Evolutionary conservation across 2,888 invertebrate species (phyloP), one percentile per base, ranked within the genome.

Genomic region (Cantharis rufa): DNA sequence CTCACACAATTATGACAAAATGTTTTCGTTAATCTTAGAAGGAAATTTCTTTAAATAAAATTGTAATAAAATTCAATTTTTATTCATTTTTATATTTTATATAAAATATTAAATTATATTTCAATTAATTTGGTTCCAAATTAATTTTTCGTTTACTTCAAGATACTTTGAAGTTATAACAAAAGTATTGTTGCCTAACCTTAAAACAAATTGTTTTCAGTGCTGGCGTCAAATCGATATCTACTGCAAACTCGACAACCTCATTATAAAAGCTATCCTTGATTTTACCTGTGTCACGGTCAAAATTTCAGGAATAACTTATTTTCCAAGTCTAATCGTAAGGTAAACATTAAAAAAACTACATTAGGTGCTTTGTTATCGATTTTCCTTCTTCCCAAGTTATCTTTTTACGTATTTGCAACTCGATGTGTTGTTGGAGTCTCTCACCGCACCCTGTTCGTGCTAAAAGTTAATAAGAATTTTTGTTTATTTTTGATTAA

Each of bases 151-250:
- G 5, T 48, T 48, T 48, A 48, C n/a, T 48, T 48, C 48, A 48
- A 48, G 48, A 7, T n/a, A 48, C 2, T n/a, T 48, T n/a, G 9
- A 48, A 48, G n/a, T 48, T 48, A 7, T 2, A 48, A 48, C n/a
- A 48, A 48, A 48, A 48, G 48, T 48, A 48, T 48, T 48, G 48
- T n/a, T 48, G n/a, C 48, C 48, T 48, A n/a, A 48, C 48, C 48
- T 48, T 48, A n/a, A 0, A 4, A 48, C 48, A 48, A 48, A 48
- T 48, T 48, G 9, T 48, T 48, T 48, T n/a, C 66, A 64, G 64
- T 72, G 28, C 32, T 48, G 72, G 48, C 72, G 48, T 72, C 48
- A 15, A 72, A 72, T 72, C 72, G 66, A 72, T 72, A 72, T 21
- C 32, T 32, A 62, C 66, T 72, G 15, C 32, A 66, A 72, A 21